A percentile compares a stretch with the other conserved stretches of the same genome.
Conservation (phyloP, 2,113 vertebrate genomes). For the Rallus limicola region DNA sequence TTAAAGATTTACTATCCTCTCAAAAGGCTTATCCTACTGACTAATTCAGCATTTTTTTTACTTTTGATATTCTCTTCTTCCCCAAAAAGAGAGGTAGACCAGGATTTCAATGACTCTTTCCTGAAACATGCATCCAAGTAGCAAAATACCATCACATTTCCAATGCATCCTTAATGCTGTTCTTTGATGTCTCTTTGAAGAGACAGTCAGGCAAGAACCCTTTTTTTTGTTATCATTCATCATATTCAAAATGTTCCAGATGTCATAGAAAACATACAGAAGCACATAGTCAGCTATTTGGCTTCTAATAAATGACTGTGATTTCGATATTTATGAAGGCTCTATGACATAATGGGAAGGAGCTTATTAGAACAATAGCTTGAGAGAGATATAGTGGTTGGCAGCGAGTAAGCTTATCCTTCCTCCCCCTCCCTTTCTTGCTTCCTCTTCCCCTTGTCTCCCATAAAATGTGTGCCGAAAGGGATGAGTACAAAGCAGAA, state of each 20-base stretch:
- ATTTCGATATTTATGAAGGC: conserved; percentile 38
- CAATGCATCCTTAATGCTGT: background rate
- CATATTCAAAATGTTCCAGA: background rate
- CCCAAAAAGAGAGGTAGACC: background rate
- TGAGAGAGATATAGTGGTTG: conserved; percentile 3
- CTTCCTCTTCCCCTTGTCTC: background rate
- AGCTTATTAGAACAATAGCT: conserved; percentile 53
- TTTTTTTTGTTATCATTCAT: conserved; percentile 19
- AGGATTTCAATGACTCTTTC: background rate
- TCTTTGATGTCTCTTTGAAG: conserved; percentile 13
- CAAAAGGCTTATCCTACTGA: background rate
- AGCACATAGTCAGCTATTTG: conserved; percentile 23
- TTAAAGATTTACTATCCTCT: background rate
- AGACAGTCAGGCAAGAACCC: background rate
- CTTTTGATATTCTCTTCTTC: background rate
- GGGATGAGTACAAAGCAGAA: background rate
- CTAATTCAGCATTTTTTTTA: background rate
- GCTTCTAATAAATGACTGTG: conserved; percentile 33
- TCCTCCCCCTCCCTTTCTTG: background rate
- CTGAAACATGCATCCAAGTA: background rate
- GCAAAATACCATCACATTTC: background rate
- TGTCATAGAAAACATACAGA: conserved; percentile 15
- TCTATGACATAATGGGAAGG: background rate
- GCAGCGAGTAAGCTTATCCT: background rate
- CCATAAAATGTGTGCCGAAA: background rate